These are phyloP conservation scores for Tinea semifulvella DNA, from an alignment of 2,888 invertebrate species.

Conservation along the genomic window DNA sequence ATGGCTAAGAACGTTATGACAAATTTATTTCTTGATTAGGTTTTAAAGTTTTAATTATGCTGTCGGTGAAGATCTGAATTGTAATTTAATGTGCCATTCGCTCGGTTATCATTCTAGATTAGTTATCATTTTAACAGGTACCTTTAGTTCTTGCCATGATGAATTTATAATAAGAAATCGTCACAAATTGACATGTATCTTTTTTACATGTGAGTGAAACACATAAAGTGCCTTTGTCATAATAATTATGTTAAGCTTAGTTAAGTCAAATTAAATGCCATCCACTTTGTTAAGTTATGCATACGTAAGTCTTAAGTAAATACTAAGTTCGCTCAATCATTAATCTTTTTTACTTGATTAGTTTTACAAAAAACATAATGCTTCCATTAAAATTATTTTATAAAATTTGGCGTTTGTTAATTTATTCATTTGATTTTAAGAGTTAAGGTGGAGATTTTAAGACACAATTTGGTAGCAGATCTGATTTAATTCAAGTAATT, in stretches of 20 bases:
- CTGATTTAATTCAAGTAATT: no score
- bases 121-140: slow-evolving; percentile 63
- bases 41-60: slow-evolving; percentile 21
- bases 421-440: no score
- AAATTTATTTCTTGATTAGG: slow-evolving; percentile 9
- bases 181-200: slow-evolving; percentile 46
- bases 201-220: slow-evolving; percentile 39
- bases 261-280: slow-evolving; percentile 67
- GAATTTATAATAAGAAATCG: slow-evolving; percentile 56
- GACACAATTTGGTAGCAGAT: no score
- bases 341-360: slow-evolving; percentile 26
- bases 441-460: no score
- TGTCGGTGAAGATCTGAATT: slow-evolving; percentile 34
- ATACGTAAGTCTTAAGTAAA: slow-evolving; percentile 27
- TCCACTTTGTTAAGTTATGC: slow-evolving; percentile 67
- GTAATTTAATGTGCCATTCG: slow-evolving; percentile 59
- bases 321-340: slow-evolving; percentile 49
- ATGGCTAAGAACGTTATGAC: slow-evolving; percentile 31
- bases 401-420: no score
- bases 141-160: slow-evolving; percentile 67
- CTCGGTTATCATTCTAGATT: slow-evolving; percentile 57
- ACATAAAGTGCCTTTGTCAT: slow-evolving; percentile 59
- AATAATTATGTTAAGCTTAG: slow-evolving; percentile 54
- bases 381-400: not conserved
- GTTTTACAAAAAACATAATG: slow-evolving; percentile 7